Evolutionary conservation across 2,113 vertebrate genomes (phyloP).

Genomic region (Rattus rattus): DNA sequence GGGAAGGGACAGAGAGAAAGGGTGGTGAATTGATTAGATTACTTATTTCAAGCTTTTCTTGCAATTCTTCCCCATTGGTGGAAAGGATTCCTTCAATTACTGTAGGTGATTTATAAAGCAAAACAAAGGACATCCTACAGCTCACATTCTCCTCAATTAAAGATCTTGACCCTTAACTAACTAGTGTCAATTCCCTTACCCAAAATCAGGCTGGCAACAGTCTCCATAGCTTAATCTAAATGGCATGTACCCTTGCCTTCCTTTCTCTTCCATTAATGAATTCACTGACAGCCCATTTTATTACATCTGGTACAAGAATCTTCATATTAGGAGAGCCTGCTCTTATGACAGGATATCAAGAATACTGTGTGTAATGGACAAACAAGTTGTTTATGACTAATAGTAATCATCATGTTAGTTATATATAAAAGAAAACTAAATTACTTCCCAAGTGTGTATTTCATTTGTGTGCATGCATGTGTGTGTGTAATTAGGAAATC

Average conservation of each 20-base stretch:
- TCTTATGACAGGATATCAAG: not conserved
- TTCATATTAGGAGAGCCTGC: not conserved
- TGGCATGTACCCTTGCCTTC: not conserved
- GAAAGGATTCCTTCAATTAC: not conserved
- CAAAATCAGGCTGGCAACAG: not conserved
- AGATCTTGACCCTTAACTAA: not conserved
- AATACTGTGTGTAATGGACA: not conserved
- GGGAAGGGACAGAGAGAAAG: not conserved
- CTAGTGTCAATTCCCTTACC: too few relatives aligned
- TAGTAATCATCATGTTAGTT: not conserved
- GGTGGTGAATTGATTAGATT: not conserved
- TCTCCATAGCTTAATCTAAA: not conserved
- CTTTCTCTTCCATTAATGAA: not conserved
- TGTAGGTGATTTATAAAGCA: not conserved
- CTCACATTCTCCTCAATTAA: not conserved
- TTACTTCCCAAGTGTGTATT: not conserved
- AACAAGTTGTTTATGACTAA: not conserved
- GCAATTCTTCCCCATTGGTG: rapidly evolving
- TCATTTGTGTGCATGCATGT: not conserved
- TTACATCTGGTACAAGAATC: not conserved
- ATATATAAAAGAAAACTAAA: not conserved
- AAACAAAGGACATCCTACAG: not conserved
- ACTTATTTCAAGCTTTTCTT: not conserved
- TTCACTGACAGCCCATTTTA: not conserved
- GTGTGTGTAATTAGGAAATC: not conserved